These are phyloP conservation scores for Brachionus calyciflorus DNA, from an alignment of 1,140 invertebrate genomes.

Conservation along the genomic window DNA sequence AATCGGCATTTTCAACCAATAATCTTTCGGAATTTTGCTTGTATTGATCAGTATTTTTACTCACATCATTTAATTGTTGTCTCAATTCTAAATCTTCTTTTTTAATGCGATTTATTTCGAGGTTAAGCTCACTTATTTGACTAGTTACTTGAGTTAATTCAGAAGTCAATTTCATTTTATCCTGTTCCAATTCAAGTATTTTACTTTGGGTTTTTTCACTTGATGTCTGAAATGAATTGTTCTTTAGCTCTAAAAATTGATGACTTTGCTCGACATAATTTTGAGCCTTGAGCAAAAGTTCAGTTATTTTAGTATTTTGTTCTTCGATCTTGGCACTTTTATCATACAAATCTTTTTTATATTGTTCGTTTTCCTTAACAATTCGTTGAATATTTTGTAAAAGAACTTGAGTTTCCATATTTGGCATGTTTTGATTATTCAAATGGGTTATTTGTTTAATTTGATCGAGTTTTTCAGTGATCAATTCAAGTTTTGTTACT, in stretches of 20 bases:
- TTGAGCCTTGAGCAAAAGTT: slow-evolving; percentile 61
- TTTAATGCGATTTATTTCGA: slow-evolving; percentile 52
- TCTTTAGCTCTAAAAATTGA: slow-evolving; percentile 58
- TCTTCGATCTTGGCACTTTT: slow-evolving; percentile 59
- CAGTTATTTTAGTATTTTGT: slow-evolving; percentile 61
- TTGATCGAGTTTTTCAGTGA: slow-evolving; percentile 39
- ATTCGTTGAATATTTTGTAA: slow-evolving; percentile 59
- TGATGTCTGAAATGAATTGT: slow-evolving; percentile 56
- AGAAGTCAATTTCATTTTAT: slow-evolving; percentile 57
- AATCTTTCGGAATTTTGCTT: slow-evolving; percentile 52
- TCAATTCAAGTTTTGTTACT: slow-evolving; percentile 1
- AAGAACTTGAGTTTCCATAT: slow-evolving; percentile 57
- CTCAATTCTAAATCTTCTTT: slow-evolving; percentile 53
- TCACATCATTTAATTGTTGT: slow-evolving; percentile 51
- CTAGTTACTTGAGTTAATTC: slow-evolving; percentile 53
- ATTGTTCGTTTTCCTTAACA: slow-evolving; percentile 59
- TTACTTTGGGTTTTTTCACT: slow-evolving; percentile 56
- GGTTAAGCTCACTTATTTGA: slow-evolving; percentile 53
- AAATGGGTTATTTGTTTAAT: slow-evolving; percentile 6
- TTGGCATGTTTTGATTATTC: slow-evolving; percentile 50
- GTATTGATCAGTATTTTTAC: slow-evolving; percentile 47
- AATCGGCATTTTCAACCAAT: slow-evolving; percentile 51
- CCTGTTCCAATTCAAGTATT: slow-evolving; percentile 58
- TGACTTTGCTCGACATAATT: slow-evolving; percentile 62
- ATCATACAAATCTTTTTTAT: slow-evolving; percentile 60